Evolutionary conservation across 2,113 vertebrate genomes (phyloP).

Genomic region (Collichthys lucidus): DNA sequence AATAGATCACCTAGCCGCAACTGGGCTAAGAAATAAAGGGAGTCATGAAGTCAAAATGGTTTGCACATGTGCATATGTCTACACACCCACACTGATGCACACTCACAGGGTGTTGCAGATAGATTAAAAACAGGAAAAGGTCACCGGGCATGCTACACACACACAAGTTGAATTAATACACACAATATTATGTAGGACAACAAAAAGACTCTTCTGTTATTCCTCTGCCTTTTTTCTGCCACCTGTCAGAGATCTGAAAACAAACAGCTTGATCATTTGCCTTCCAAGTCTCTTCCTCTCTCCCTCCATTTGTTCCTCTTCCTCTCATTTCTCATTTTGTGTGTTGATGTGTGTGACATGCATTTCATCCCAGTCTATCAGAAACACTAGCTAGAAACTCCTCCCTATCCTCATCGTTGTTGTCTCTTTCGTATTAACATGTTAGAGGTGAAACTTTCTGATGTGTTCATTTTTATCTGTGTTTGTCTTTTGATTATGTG

Average conservation of each 20-base stretch:
- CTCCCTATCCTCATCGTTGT: constrained; percentile 60
- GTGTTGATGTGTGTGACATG: constrained; percentile 24
- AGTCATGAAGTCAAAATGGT: constrained; percentile 52
- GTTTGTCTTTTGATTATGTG: constrained; percentile 32
- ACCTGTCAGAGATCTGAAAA: constrained; percentile 64
- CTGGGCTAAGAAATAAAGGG: constrained; percentile 68
- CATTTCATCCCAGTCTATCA: constrained; percentile 52
- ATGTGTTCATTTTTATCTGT: constrained; percentile 34
- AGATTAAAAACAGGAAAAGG: constrained; percentile 57
- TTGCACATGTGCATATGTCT: constrained; percentile 47
- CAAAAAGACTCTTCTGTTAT: constrained; percentile 51
- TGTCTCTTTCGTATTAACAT: constrained; percentile 33
- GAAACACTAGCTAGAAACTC: constrained; percentile 48
- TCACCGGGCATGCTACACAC: constrained; percentile 54
- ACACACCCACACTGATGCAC: constrained; percentile 45
- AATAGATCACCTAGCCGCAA: constrained; percentile 78
- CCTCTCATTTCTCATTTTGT: constrained; percentile 13
- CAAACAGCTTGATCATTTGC: constrained; percentile 64
- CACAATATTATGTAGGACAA: constrained; percentile 51
- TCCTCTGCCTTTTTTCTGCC: constrained; percentile 42
- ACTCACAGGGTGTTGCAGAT: constrained; percentile 42
- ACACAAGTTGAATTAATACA: constrained; percentile 32
- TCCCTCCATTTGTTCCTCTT: constrained; percentile 43
- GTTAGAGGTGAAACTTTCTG: constrained; percentile 49
- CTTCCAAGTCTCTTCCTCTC: constrained; percentile 42